Evolutionary conservation across 2,113 vertebrate genomes (phyloP), one percentile per base, ranked within the genome.

Genomic region (Phrynocephalus versicolor): DNA sequence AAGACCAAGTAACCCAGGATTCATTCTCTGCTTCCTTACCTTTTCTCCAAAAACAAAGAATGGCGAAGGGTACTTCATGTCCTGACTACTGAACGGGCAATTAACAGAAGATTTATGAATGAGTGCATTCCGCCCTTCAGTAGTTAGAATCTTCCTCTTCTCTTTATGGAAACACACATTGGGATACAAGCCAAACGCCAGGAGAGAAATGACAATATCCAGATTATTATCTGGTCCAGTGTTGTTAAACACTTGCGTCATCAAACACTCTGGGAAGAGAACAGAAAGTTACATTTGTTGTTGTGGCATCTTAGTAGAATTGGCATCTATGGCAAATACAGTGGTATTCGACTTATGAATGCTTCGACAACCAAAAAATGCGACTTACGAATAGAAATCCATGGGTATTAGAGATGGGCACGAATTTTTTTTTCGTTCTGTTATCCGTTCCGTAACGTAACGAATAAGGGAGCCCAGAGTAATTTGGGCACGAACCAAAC

Each of bases 161-260:
- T 99, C 99, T 86, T 99, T 99, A 96, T 99, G 98, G 94, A 97
- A 99, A 91, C 99, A 99, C 35, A 99, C 98, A 0, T 98, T 99
- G 72, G 98, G 98, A 89, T 99, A 99, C 1, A 96, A 97, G 83
- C 98, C 98, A 89, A 98, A 99, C 51, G 97, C 97, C 92, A 99
- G 95, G 82, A 99, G 96, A 23, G 98, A 98, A 76, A 99, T 97
- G 58, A 99, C 98, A 90, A 99, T 96, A 93, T 99, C 99, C 94
- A 99, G 96, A 92, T 97, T 98, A 91, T 98, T 98, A 95, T 99
- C 99, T 1, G 98, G 98, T 37, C 97, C 98, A 7, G 96, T 96
- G 41, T 97, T 97, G 94, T 96, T 98, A 93, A 99, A 99, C 0
- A 96, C 95, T 89, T 99, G 98, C 33, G 96, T 98, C 96, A 98